Conservation (phyloP, 2,113 vertebrate genomes). For the Columba livia region DNA sequence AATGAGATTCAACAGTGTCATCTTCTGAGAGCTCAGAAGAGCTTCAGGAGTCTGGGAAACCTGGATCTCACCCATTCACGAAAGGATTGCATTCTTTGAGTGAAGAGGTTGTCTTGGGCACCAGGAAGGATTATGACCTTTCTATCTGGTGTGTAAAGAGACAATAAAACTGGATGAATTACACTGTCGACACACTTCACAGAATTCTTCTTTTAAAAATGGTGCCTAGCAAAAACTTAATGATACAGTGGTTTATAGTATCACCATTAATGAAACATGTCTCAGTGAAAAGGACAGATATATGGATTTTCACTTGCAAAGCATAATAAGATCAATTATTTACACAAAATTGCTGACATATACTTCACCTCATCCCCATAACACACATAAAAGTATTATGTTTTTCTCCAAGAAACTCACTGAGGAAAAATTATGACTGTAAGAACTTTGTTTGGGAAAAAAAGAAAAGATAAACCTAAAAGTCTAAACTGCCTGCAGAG, state of each 20-base stretch:
- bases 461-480: background rate
- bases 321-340: slow-evolving; percentile 7
- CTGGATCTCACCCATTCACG: accelerated
- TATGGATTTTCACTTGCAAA: slow-evolving; percentile 19
- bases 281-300: background rate
- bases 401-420: background rate
- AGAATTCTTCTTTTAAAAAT: background rate
- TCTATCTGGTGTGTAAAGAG: accelerated
- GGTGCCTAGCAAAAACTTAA: background rate
- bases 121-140: background rate
- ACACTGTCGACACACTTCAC: background rate
- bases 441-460: background rate
- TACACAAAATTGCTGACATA: background rate
- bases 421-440: background rate
- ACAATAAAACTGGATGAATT: background rate
- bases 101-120: background rate
- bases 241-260: background rate
- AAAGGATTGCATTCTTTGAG: background rate
- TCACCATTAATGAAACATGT: background rate
- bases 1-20: background rate
- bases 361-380: background rate
- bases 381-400: background rate
- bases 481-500: background rate
- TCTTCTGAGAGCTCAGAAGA: background rate
- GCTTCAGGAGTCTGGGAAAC: background rate